These are phyloP conservation scores for Lampropteryx suffumata DNA, from an alignment of 2,888 invertebrate species.

Conservation along the genomic window DNA sequence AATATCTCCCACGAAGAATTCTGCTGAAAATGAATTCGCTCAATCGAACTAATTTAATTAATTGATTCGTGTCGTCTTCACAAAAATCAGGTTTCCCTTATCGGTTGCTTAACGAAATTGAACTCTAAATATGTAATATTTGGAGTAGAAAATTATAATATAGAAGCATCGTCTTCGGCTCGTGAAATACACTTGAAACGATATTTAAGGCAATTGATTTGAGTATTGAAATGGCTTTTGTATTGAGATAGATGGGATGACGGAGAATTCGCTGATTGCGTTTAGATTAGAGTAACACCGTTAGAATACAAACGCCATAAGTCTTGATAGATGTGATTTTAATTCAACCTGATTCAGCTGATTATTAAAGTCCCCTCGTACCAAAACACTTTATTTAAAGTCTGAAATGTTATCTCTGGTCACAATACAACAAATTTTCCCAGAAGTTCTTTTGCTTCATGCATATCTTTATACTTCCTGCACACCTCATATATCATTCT, in stretches of 20 bases:
- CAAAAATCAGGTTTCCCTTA: constrained; percentile 28
- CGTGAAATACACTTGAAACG: constrained; percentile 37
- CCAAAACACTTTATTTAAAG: no score
- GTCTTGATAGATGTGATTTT: neutral
- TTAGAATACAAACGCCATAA: constrained; percentile 4
- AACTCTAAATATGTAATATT: constrained; percentile 17
- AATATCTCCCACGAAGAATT: constrained; percentile 29
- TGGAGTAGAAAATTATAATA: constrained; percentile 32
- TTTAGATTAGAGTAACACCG: constrained; percentile 26
- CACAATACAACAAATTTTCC: constrained; percentile 9
- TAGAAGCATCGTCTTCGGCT: constrained; percentile 5
- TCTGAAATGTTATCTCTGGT: neutral
- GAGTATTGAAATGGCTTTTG: constrained; percentile 50
- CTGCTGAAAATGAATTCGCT: constrained; percentile 42
- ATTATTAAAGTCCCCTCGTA: no score
- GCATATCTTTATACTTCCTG: constrained; percentile 26
- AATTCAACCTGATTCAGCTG: no score
- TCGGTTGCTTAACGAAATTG: constrained; percentile 20
- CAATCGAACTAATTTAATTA: constrained; percentile 63
- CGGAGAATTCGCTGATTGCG: constrained; percentile 35
- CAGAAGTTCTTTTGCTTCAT: constrained; percentile 26
- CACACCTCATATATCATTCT: constrained; percentile 29
- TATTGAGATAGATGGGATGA: constrained; percentile 46
- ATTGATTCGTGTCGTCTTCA: constrained; percentile 55
- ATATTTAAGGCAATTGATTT: constrained; percentile 49